Conservation (phyloP, 1,140 invertebrate species). For the Lasioglossum baleicum region DNA sequence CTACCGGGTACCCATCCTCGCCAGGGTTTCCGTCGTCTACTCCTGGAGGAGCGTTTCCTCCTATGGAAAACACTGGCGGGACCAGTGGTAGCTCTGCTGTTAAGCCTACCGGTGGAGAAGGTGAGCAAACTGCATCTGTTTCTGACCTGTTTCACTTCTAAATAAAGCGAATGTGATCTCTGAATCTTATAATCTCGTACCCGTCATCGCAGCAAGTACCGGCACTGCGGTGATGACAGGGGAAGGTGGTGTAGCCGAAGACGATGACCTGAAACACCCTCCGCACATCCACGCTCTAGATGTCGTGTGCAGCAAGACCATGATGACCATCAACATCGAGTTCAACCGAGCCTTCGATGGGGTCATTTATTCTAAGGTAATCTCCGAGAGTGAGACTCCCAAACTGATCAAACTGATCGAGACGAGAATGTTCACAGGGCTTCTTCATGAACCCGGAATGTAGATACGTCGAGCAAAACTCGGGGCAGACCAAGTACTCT, state of each 20-base stretch:
- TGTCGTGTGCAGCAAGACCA: slow-evolving; percentile 89
- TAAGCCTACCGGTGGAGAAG: background rate
- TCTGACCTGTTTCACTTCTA: too few relatives aligned
- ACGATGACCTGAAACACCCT: slow-evolving; percentile 82
- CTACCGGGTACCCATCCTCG: slow-evolving; percentile 1
- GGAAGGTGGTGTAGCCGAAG: background rate
- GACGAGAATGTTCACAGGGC: slow-evolving; percentile 77
- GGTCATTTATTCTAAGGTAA: slow-evolving; percentile 89
- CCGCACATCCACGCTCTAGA: slow-evolving; percentile 88
- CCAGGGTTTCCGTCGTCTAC: slow-evolving; percentile 10
- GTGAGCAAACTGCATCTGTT: background rate
- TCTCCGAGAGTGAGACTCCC: background rate
- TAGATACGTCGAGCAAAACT: slow-evolving; percentile 86
- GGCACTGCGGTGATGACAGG: background rate
- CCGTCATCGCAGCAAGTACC: too few relatives aligned
- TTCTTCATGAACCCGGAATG: slow-evolving; percentile 86
- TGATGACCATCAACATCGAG: slow-evolving; percentile 90
- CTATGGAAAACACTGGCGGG: background rate
- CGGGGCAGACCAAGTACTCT: slow-evolving; percentile 84
- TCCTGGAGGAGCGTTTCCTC: background rate
- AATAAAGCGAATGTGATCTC: too few relatives aligned
- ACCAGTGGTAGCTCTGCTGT: background rate
- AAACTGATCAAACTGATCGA: background rate
- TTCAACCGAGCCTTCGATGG: slow-evolving; percentile 89
- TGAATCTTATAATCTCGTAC: too few relatives aligned